Base-by-base conservation (phyloP, 2,888 invertebrate species). In the Aromia moschata region DNA sequence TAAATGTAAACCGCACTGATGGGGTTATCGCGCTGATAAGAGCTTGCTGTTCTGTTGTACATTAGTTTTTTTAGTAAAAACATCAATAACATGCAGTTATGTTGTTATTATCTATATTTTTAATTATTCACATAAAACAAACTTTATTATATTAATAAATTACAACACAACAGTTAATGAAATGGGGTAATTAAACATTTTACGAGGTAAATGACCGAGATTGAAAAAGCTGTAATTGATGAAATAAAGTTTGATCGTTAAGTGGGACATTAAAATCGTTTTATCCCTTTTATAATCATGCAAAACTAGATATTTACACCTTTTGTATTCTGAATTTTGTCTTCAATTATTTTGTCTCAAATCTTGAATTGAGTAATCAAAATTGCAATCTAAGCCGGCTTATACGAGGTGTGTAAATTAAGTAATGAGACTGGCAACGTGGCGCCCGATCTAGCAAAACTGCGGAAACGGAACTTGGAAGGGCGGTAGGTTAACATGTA, bases 1-100 rank as follows among this genome's bases (percentile, higher is more conserved):
- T n/a, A n/a, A n/a, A n/a, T n/a, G n/a, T n/a, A n/a, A n/a, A n/a
- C n/a, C n/a, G n/a, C n/a, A n/a, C n/a, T n/a, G n/a, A n/a, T n/a
- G n/a, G 17, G 40, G 40, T 40, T 40, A 40, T 40, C 40, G 40
- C 17, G 2, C n/a, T 17, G 40, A 40, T 40, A 40, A 40, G 16
- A 40, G 17, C 40, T 17, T 5, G 7, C 25, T 40, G 18, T 40
- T 16, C 25, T 40, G 18, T 40, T 16, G 40, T 40, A 40, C 10
- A 40, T 16, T 15, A 40, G 2, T 18, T 40, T 40, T 40, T 9
- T 40, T n/a, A 40, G 17, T 16, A 37, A 38, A 1, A 38, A 38
- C 38, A 40, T 40, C 18, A 40, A 17, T 40, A 40, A 40, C n/a
- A 38, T 38, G 1, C 14, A 17, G 17, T 40, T 40, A 40, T 40